Evolutionary conservation across 2,113 vertebrate species (phyloP).

Genomic region (Oryzias javanicus): DNA sequence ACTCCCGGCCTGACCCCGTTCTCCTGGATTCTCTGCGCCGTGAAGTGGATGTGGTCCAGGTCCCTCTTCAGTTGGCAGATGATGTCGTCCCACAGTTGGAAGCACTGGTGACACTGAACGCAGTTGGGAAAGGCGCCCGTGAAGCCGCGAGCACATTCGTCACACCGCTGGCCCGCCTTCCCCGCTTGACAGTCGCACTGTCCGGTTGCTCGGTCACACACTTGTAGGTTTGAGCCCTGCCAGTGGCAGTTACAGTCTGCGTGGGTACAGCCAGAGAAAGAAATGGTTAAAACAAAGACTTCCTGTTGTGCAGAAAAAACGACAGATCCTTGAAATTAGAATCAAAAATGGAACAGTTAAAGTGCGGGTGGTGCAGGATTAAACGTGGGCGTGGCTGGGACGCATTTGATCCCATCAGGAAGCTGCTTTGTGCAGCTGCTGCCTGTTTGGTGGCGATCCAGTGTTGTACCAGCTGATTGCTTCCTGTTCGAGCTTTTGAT

Average conservation of each 20-base stretch:
- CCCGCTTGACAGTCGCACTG: conserved; percentile 77
- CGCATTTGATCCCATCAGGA: no score
- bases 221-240: conserved; percentile 70
- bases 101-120: conserved; percentile 82
- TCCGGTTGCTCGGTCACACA: conserved; percentile 78
- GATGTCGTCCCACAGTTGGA: conserved; percentile 79
- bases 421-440: no score
- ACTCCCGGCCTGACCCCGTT: conserved; percentile 42
- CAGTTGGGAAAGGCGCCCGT: conserved; percentile 80
- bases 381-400: no score
- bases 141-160: conserved; percentile 80
- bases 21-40: conserved; percentile 63
- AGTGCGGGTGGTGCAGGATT: no score
- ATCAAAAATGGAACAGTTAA: no score
- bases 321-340: no score
- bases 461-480: no score
- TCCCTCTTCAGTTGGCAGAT: conserved; percentile 66
- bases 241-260: conserved; percentile 83
- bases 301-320: neutral
- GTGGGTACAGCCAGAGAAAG: neutral
- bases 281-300: neutral
- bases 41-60: conserved; percentile 63
- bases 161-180: conserved; percentile 71
- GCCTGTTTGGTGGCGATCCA: no score
- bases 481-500: no score